Evolutionary conservation across 2,888 invertebrate species (phyloP), one percentile per base, ranked within the genome.

Genomic region (Keiferia lycopersicella): DNA sequence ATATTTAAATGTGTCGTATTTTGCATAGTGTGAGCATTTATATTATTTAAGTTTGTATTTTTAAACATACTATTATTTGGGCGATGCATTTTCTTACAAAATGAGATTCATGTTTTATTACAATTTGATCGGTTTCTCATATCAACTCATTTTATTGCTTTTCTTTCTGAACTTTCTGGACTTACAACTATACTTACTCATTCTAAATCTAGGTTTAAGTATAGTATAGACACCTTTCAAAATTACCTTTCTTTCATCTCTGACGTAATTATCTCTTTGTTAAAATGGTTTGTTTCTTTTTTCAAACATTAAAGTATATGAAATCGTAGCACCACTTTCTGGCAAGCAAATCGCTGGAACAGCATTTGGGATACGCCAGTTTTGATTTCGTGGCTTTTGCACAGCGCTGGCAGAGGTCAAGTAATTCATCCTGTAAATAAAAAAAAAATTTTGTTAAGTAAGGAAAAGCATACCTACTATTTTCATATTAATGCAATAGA

Each of bases 311-410:
- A 67, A 93, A 94, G 66, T 92, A 92, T 0, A 94, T 91, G 68
- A 92, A 94, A 64, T 92, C 92, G 0, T 87, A 86, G 67, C 94
- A 94, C 93, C 94, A 94, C 22, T 84, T 88, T 66, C 92, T 85
- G 0, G 93, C 93, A 18, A 92, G 85, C 2, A 94, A 85, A 67
- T 93, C 92, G 0, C 92, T 89, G 8, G 92, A 90, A 67, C 94
- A 94, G 77, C 94, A 94, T 56, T 93, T 92, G 0, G 93, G 93
- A 67, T 93, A 93, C 0, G 94, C 94, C 0, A 81, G 72, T 0
- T 79, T 83, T 0, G 94, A 93, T 70, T 93, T 94, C 0, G 94
- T 94, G 0, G 92, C 86, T 75, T 94, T 94, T 14, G 94, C 94
- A 66, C 94, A 94, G 56, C 93, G 81, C 72, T 94, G 94, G 75